Evolutionary conservation across 1,140 invertebrate genomes (phyloP).

Genomic region (Saxidomus purpurata): DNA sequence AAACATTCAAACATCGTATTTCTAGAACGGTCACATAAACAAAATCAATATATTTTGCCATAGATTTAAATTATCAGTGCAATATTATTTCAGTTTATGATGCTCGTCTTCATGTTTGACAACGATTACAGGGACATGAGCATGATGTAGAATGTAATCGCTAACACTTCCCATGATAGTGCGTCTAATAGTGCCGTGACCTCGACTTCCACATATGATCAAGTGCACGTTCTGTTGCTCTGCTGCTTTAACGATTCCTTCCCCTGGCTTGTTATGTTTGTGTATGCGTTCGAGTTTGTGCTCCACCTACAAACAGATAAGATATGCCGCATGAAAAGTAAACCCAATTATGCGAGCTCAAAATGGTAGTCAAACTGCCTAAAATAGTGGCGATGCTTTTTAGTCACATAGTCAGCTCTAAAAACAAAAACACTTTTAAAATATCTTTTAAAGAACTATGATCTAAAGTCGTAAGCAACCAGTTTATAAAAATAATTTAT

Average conservation of each 20-base stretch:
- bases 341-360: no score
- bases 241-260: constrained; percentile 68
- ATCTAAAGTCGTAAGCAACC: no score
- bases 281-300: constrained; percentile 63
- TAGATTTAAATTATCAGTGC: no score
- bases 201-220: constrained; percentile 76
- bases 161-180: constrained; percentile 79
- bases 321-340: neutral
- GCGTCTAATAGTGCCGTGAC: constrained; percentile 71
- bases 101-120: constrained; percentile 54
- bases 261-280: constrained; percentile 68
- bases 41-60: no score
- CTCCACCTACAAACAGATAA: constrained; percentile 6
- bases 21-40: no score
- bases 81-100: constrained; percentile 33
- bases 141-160: constrained; percentile 75
- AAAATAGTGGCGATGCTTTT: no score
- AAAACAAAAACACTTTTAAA: no score
- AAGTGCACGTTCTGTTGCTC: constrained; percentile 70
- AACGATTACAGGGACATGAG: constrained; percentile 73
- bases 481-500: no score
- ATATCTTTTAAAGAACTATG: no score
- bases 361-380: no score
- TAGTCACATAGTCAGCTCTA: no score
- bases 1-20: no score